phyloP scores from a whole-genome alignment of 2,888 invertebrate genomes.

The Liodrosophila aerea region DNA sequence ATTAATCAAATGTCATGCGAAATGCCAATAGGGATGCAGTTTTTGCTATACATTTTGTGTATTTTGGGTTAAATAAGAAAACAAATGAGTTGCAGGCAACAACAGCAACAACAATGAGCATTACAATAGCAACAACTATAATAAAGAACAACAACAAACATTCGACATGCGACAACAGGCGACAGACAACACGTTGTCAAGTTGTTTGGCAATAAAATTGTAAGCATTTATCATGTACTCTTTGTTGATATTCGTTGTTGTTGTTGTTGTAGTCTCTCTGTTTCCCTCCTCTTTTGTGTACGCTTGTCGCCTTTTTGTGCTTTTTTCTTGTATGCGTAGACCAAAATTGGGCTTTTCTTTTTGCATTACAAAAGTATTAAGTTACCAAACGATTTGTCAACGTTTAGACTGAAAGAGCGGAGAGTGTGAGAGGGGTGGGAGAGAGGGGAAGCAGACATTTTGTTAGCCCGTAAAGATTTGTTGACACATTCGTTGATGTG shows the following conservation, averaged over 20 bases:
- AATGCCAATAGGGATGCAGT: constrained; percentile 61
- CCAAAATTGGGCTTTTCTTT: constrained; percentile 67
- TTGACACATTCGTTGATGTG: constrained; percentile 70
- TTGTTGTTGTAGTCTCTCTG: constrained; percentile 42
- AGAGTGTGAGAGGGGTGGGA: constrained; percentile 9
- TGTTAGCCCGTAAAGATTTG: constrained; percentile 70
- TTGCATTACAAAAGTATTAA: constrained; percentile 76
- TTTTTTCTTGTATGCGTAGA: constrained; percentile 56
- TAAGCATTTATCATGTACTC: constrained; percentile 74
- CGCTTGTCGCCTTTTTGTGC: constrained; percentile 21
- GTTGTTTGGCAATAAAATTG: constrained; percentile 76
- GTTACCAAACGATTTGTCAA: constrained; percentile 78
- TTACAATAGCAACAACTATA: constrained; percentile 5
- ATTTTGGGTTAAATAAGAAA: constrained; percentile 31
- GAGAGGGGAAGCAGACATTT: constrained; percentile 51
- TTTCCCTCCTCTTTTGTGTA: constrained; percentile 32
- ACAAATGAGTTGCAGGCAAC: constrained; percentile 10
- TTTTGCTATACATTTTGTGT: constrained; percentile 41
- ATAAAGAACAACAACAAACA: constrained; percentile 6
- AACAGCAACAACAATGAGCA: constrained; percentile 19
- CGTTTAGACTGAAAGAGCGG: constrained; percentile 50
- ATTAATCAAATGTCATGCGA: constrained; percentile 59
- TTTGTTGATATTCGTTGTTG: constrained; percentile 30
- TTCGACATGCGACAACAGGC: constrained; percentile 41
- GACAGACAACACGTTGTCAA: constrained; percentile 61